A percentile compares a stretch with the other conserved stretches of the same genome.
Conservation (phyloP, 2,888 invertebrate genomes). For the Epistrophe eligans region DNA sequence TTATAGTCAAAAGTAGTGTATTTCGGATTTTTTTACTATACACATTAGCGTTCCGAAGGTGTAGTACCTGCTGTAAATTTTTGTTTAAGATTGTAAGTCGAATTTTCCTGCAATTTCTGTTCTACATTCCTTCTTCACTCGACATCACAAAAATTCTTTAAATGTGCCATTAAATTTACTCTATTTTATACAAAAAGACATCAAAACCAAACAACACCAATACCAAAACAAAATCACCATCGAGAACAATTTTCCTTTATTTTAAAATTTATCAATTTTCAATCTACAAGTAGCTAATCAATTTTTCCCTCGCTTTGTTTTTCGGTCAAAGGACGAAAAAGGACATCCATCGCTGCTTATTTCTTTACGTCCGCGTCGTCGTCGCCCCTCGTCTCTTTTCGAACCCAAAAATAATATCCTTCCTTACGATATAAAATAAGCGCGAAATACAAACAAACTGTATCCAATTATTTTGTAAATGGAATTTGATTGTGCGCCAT, state of each 20-base stretch:
- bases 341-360: neutral
- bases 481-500: constrained; percentile 3
- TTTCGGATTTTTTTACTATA: too few relatives aligned
- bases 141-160: neutral
- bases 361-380: neutral
- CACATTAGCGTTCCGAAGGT: too few relatives aligned
- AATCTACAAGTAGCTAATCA: constrained; percentile 30
- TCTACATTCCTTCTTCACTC: too few relatives aligned
- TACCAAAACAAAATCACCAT: neutral
- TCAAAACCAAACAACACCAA: neutral
- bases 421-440: neutral
- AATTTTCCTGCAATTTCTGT: too few relatives aligned
- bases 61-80: too few relatives aligned
- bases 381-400: neutral
- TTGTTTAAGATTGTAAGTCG: too few relatives aligned
- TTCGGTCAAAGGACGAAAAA: constrained; percentile 11
- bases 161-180: neutral
- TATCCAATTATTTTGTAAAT: constrained; percentile 28
- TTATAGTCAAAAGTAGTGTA: too few relatives aligned
- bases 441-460: neutral
- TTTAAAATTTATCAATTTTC: constrained; percentile 2
- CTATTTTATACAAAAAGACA: neutral
- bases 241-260: neutral
- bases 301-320: neutral
- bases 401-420: neutral